Percentiles rank a stretch among this genome's conserved stretches.
Conservation (phyloP, 2,797 vertebrate species). For the Acanthurus leucopareius region DNA sequence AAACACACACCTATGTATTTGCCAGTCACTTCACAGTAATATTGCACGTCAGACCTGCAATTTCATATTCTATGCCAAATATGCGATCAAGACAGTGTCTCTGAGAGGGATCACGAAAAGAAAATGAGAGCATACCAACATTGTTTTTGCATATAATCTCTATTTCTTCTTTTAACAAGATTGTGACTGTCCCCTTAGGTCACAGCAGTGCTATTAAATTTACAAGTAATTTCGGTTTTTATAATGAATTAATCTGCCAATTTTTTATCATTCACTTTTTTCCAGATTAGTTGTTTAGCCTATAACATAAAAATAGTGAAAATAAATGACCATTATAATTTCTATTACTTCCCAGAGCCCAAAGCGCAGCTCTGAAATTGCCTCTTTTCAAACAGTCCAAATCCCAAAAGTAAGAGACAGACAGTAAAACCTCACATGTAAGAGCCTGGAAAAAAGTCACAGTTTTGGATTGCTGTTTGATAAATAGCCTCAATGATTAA, state of each 20-base stretch:
- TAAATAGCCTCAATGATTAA: not conserved
- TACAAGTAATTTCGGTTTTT: slow-evolving; percentile 29
- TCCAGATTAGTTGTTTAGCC: slow-evolving; percentile 12
- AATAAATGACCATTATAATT: slow-evolving; percentile 11
- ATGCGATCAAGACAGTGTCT: not conserved
- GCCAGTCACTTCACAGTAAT: slow-evolving; percentile 38
- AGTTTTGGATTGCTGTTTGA: not conserved
- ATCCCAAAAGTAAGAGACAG: not conserved
- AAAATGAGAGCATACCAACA: not conserved
- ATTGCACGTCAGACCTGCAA: slow-evolving; percentile 24
- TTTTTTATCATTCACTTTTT: slow-evolving; percentile 23
- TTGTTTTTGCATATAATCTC: slow-evolving; percentile 12
- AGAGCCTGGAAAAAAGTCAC: not conserved
- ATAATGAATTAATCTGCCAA: slow-evolving; percentile 26
- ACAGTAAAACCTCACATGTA: not conserved
- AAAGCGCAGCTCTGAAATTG: not conserved
- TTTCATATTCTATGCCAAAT: slow-evolving; percentile 37
- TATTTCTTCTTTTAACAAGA: not conserved
- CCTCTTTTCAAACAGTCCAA: not conserved
- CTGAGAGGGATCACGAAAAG: slow-evolving; percentile 1
- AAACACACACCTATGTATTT: slow-evolving; percentile 23
- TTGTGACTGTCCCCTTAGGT: slow-evolving; percentile 14
- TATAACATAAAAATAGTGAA: slow-evolving; percentile 11
- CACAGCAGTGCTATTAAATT: slow-evolving; percentile 4
- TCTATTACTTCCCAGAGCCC: not conserved